phyloP scores from a whole-genome alignment of 2,797 vertebrate species.

The Manis crassicaudata region DNA sequence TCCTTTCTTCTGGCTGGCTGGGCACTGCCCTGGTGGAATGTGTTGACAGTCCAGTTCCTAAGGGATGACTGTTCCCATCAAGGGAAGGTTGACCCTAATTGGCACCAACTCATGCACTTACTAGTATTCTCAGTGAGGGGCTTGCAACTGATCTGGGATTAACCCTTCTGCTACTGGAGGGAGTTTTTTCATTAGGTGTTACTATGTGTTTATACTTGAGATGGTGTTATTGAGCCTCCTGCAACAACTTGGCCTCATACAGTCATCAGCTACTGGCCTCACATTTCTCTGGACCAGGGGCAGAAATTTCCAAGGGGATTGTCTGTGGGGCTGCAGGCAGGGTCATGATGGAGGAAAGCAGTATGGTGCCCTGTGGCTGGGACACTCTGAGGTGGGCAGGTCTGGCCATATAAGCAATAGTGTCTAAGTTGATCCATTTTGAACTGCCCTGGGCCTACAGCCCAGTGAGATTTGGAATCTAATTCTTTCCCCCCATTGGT shows the following conservation, averaged over 20 bases:
- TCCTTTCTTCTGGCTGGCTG: conserved; percentile 58
- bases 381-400: neutral
- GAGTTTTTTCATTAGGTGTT: neutral
- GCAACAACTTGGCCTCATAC: neutral
- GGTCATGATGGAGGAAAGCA: neutral
- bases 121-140: conserved; percentile 46
- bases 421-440: neutral
- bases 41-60: conserved; percentile 44
- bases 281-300: neutral
- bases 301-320: neutral
- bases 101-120: conserved; percentile 33
- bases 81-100: conserved; percentile 47
- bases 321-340: neutral
- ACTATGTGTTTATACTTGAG: neutral
- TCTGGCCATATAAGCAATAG: neutral
- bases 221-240: no score
- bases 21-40: neutral
- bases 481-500: neutral
- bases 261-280: neutral
- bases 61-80: conserved; percentile 50
- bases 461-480: neutral
- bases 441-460: neutral
- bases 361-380: accelerated
- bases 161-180: conserved; percentile 54
- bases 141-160: conserved; percentile 23